These are phyloP conservation scores for Aythya baeri DNA, from an alignment of 2,113 vertebrate species.

Conservation along the genomic window DNA sequence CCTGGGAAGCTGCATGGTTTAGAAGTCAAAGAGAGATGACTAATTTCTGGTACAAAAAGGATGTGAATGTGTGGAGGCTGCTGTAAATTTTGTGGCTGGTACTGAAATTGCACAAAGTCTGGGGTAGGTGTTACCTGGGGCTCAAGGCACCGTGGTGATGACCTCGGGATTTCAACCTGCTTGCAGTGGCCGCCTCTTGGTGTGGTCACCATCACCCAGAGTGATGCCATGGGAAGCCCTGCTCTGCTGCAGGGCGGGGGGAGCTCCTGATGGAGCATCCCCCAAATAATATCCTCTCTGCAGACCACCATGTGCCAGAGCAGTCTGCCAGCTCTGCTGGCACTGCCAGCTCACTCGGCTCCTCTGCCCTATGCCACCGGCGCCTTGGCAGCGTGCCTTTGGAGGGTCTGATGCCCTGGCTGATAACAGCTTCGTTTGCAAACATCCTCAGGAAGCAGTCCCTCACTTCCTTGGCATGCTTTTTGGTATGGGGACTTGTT, in stretches of 20 bases:
- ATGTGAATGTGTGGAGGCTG: neutral
- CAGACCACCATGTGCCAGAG: neutral
- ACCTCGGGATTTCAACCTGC: neutral
- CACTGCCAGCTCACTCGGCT: accelerated
- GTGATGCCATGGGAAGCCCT: neutral
- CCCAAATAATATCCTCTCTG: neutral
- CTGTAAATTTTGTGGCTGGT: neutral
- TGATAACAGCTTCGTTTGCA: neutral
- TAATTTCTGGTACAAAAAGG: neutral
- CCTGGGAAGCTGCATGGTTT: neutral
- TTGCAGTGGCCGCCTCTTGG: too few species aligned
- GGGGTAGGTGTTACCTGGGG: neutral
- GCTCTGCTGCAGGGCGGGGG: accelerated
- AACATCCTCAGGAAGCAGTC: neutral
- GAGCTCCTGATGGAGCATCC: neutral
- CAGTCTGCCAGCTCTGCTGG: neutral
- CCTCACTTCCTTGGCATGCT: neutral
- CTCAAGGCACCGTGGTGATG: neutral
- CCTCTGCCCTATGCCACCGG: accelerated
- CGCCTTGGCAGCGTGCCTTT: neutral
- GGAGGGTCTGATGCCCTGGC: neutral
- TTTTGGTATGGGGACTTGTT: neutral
- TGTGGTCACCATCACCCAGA: neutral
- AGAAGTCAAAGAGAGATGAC: neutral
- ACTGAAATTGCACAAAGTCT: neutral